Evolutionary conservation across 2,113 vertebrate genomes (phyloP).

Genomic region (Lepus americanus): DNA sequence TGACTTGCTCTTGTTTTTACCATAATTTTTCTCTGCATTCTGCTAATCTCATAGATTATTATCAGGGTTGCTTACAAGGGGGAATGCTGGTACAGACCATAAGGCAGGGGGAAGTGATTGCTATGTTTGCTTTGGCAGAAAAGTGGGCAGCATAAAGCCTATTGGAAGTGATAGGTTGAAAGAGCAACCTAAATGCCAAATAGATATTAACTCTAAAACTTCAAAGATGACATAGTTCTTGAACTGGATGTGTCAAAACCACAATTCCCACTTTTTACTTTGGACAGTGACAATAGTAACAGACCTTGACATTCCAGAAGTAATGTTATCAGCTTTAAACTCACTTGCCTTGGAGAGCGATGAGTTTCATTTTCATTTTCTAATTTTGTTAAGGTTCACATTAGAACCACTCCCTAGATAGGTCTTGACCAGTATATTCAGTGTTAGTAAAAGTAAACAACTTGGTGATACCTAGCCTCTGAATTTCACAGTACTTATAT

Average conservation of each 20-base stretch:
- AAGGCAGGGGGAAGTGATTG: neutral
- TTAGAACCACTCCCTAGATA: neutral
- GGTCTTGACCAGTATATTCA: neutral
- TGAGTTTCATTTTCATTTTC: neutral
- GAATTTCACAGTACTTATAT: neutral
- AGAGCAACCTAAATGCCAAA: slow-evolving; percentile 23
- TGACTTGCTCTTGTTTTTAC: neutral
- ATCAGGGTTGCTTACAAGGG: neutral
- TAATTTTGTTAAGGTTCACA: neutral
- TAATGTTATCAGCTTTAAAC: neutral
- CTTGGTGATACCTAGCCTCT: neutral
- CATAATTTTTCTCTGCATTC: neutral
- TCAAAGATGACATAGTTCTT: neutral
- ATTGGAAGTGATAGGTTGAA: slow-evolving; percentile 1
- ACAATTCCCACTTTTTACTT: neutral
- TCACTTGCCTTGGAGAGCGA: neutral
- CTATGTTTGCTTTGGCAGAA: neutral
- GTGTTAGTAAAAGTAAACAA: neutral
- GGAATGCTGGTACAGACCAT: neutral
- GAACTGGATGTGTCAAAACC: neutral
- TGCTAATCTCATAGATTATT: neutral
- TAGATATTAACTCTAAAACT: neutral
- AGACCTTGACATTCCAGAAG: neutral
- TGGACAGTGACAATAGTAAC: neutral
- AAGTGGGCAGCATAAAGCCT: neutral